Percentiles rank a stretch among this genome's conserved stretches.
These are phyloP conservation scores for Microctonus aethiopoides DNA, from an alignment of 2,888 invertebrate species.

Conservation along the genomic window DNA sequence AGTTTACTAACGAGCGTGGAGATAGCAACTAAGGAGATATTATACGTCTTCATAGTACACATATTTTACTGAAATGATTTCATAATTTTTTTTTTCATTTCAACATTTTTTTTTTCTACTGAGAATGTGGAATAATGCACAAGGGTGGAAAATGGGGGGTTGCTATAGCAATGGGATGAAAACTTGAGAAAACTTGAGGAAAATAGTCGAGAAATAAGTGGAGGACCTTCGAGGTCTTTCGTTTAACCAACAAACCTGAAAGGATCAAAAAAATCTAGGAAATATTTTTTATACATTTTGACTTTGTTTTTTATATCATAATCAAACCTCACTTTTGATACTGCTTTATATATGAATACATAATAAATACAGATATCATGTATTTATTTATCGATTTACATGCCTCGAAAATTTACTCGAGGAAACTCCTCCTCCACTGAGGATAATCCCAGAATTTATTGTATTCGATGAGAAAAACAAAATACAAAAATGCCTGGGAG, in stretches of 20 bases:
- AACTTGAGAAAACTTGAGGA: slow-evolving; percentile 23
- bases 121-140: background rate
- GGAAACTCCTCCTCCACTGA: too few relatives aligned
- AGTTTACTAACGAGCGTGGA: slow-evolving; percentile 15
- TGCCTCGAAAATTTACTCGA: too few relatives aligned
- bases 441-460: too few relatives aligned
- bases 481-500: too few relatives aligned
- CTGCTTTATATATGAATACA: too few relatives aligned
- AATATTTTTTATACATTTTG: too few relatives aligned
- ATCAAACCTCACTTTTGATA: background rate
- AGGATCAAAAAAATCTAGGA: slow-evolving; percentile 24
- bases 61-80: background rate
- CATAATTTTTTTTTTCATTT: background rate
- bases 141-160: background rate
- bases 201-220: slow-evolving; percentile 37
- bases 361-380: too few relatives aligned
- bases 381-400: too few relatives aligned
- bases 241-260: slow-evolving; percentile 34
- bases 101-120: background rate
- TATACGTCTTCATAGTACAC: background rate
- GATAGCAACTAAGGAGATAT: background rate
- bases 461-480: too few relatives aligned
- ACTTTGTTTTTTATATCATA: slow-evolving; percentile 24
- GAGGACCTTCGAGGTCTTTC: slow-evolving; percentile 33
- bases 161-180: background rate